Evolutionary conservation across 2,797 vertebrate species (phyloP).

Genomic region (Xenopus petersii): DNA sequence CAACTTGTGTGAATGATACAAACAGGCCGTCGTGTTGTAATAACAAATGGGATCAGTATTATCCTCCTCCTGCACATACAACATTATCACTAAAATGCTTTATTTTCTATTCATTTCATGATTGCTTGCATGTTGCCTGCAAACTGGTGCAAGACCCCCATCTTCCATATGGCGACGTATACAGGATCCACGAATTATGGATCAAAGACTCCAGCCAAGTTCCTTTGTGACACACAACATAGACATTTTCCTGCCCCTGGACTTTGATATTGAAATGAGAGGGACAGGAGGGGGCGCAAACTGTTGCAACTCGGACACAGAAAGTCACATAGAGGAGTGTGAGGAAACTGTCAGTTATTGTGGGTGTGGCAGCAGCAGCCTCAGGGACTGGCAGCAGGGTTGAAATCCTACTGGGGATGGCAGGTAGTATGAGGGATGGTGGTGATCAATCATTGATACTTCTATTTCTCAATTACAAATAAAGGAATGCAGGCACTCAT

Average conservation of each 20-base stretch:
- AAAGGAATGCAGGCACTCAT: neutral
- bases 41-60: no score
- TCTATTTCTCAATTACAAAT: slow-evolving; percentile 13
- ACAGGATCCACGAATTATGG: neutral
- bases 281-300: slow-evolving; percentile 24
- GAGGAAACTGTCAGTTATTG: slow-evolving; percentile 19
- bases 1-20: no score
- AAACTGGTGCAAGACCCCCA: no score
- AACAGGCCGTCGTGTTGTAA: no score
- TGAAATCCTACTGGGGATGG: slow-evolving; percentile 35
- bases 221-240: neutral
- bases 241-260: slow-evolving; percentile 15
- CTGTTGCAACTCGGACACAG: neutral
- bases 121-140: no score
- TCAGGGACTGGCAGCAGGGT: slow-evolving; percentile 41
- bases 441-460: slow-evolving; percentile 42
- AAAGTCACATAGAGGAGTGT: slow-evolving; percentile 9
- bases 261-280: slow-evolving; percentile 45
- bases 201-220: slow-evolving; percentile 22
- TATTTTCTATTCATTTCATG: no score
- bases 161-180: no score
- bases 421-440: slow-evolving; percentile 42
- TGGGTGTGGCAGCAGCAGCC: slow-evolving; percentile 20
- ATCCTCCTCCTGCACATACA: no score
- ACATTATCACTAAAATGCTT: no score